Evolutionary conservation across 2,113 vertebrate species (phyloP).

Genomic region (Pterocles gutturalis): DNA sequence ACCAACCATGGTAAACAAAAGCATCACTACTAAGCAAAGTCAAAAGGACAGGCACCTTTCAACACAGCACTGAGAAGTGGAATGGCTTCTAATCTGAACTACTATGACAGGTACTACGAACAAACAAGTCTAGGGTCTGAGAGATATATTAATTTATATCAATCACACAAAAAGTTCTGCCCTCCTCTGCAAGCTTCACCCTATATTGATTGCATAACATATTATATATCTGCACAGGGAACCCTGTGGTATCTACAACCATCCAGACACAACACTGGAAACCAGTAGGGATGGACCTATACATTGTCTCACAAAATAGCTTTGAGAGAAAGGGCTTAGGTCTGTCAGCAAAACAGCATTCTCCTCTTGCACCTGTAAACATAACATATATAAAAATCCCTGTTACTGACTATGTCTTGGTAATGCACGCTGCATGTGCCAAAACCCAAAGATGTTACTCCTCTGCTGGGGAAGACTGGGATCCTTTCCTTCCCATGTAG

Average conservation of each 20-base stretch:
- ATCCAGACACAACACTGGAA: background rate
- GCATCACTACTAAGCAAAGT: background rate
- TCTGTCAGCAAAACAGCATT: background rate
- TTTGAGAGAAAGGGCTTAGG: background rate
- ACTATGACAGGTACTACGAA: background rate
- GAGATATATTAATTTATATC: background rate
- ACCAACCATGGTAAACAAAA: background rate
- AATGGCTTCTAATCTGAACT: background rate
- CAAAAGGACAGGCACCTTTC: background rate
- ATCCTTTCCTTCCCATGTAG: background rate
- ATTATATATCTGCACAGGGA: background rate
- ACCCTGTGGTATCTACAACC: background rate
- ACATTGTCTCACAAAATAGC: background rate
- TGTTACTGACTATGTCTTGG: fast-evolving
- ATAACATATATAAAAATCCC: fast-evolving
- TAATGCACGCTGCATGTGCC: fast-evolving
- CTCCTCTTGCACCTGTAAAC: background rate
- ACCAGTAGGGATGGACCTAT: background rate
- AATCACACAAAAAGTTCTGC: background rate
- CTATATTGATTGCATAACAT: background rate
- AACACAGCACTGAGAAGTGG: background rate
- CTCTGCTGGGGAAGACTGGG: background rate
- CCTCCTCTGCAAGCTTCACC: background rate
- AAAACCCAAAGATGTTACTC: background rate
- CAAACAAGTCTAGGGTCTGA: background rate